Evolutionary conservation across 1,140 invertebrate species (phyloP).

Genomic region (Drosophila bocki): DNA sequence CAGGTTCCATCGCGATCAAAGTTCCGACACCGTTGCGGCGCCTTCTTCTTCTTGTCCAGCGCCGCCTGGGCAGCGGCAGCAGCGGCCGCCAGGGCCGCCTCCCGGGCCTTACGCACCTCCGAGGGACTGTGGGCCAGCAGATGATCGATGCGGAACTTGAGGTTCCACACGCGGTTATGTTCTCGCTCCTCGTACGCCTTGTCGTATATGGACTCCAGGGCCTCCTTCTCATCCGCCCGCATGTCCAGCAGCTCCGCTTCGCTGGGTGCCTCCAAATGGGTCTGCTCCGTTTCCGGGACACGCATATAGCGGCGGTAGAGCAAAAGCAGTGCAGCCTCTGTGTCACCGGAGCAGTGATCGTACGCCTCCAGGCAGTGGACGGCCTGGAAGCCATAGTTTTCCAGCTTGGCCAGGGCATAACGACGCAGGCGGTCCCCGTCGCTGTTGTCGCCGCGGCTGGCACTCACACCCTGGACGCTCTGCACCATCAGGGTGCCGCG

Average conservation of each 20-base stretch:
- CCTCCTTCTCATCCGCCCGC: constrained; percentile 89
- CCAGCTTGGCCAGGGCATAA: constrained; percentile 89
- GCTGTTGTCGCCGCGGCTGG: constrained; percentile 45
- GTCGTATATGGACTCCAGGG: constrained; percentile 91
- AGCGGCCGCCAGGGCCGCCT: constrained; percentile 69
- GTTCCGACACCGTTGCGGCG: constrained; percentile 88
- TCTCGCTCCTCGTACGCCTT: constrained; percentile 89
- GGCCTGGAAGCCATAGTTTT: constrained; percentile 90
- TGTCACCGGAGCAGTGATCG: constrained; percentile 87
- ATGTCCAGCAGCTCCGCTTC: constrained; percentile 87
- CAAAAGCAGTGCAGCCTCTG: constrained; percentile 89
- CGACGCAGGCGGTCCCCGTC: constrained; percentile 86
- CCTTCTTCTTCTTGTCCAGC: constrained; percentile 86
- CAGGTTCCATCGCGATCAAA: constrained; percentile 88
- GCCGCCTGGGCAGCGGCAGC: constrained; percentile 48
- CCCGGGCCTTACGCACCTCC: constrained; percentile 86
- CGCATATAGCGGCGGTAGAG: constrained; percentile 89
- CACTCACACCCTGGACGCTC: constrained; percentile 89
- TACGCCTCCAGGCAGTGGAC: constrained; percentile 91
- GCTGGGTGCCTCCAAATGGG: constrained; percentile 50
- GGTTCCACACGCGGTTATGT: constrained; percentile 88
- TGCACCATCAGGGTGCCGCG: constrained; percentile 90
- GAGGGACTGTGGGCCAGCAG: constrained; percentile 86
- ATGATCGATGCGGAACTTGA: constrained; percentile 89
- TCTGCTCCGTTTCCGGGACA: constrained; percentile 67